Conservation (phyloP, 2,113 vertebrate genomes). For the Brachyhypopomus gauderio region DNA sequence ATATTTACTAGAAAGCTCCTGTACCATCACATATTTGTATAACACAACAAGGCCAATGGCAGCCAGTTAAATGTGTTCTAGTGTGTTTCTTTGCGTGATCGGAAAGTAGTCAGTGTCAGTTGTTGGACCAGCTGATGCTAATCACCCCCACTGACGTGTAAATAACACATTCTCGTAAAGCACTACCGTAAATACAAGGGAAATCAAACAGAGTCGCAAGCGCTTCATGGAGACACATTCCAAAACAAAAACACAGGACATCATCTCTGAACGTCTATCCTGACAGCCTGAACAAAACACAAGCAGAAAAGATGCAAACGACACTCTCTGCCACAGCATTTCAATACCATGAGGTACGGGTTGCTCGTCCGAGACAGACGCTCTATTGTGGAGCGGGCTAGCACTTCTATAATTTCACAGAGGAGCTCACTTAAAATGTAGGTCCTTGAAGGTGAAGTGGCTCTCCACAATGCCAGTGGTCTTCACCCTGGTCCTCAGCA, state of each 20-base stretch:
- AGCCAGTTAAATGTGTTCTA: too few relatives aligned
- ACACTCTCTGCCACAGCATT: not conserved
- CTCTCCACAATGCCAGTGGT: conserved; percentile 99
- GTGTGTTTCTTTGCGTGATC: too few relatives aligned
- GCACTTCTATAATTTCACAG: not conserved
- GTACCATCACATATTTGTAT: not conserved
- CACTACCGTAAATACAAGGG: conserved; percentile 2
- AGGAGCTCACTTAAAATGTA: conserved; percentile 95
- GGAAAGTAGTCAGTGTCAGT: not conserved
- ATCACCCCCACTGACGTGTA: not conserved
- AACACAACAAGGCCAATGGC: too few relatives aligned
- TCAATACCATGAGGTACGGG: conserved; percentile 15
- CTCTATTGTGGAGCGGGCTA: not conserved
- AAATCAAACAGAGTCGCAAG: not conserved
- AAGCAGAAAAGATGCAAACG: conserved; percentile 29
- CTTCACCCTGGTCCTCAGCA: conserved; percentile 97
- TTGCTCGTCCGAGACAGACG: not conserved
- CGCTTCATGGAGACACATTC: not conserved
- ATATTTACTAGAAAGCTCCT: not conserved
- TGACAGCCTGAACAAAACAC: not conserved
- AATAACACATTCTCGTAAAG: not conserved
- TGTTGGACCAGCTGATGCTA: not conserved
- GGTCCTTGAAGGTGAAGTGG: conserved; percentile 99
- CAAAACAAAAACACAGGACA: conserved; percentile 17
- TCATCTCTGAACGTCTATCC: conserved; percentile 19